Evolutionary conservation across 2,113 vertebrate species (phyloP).

Genomic region (Gadus macrocephalus): DNA sequence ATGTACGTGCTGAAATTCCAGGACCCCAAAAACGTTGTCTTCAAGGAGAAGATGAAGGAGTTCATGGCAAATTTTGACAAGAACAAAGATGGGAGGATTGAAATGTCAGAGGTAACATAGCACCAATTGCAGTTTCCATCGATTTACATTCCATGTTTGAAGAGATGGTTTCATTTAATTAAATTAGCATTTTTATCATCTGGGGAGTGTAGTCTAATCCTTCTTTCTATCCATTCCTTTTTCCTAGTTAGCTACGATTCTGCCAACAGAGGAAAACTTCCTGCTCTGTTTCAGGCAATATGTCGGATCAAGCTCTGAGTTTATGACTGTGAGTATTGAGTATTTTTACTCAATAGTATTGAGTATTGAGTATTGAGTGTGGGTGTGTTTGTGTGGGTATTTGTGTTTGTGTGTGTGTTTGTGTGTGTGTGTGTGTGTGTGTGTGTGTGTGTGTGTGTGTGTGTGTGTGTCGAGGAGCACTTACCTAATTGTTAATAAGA

Average conservation of each 20-base stretch:
- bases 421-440: too few species aligned
- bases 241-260: conserved; percentile 88
- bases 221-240: conserved; percentile 1
- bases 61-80: conserved; percentile 93
- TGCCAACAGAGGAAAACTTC: conserved; percentile 96
- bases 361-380: conserved; percentile 48
- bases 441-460: too few species aligned
- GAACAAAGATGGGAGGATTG: conserved; percentile 87
- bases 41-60: conserved; percentile 87
- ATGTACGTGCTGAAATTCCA: conserved; percentile 32
- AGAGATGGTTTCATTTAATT: background rate
- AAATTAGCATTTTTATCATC: background rate
- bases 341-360: too few species aligned
- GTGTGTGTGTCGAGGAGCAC: too few species aligned
- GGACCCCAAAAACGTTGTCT: conserved; percentile 61
- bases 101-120: conserved; percentile 85
- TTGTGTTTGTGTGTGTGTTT: too few species aligned
- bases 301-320: conserved; percentile 88
- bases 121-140: too few species aligned
- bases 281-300: conserved; percentile 93
- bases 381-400: too few species aligned
- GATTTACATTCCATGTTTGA: background rate
- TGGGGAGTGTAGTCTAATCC: background rate
- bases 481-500: too few species aligned
- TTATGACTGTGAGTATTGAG: conserved; percentile 85